Base-by-base conservation (phyloP, 1,140 invertebrate species). In the Halotydeus destructor region DNA sequence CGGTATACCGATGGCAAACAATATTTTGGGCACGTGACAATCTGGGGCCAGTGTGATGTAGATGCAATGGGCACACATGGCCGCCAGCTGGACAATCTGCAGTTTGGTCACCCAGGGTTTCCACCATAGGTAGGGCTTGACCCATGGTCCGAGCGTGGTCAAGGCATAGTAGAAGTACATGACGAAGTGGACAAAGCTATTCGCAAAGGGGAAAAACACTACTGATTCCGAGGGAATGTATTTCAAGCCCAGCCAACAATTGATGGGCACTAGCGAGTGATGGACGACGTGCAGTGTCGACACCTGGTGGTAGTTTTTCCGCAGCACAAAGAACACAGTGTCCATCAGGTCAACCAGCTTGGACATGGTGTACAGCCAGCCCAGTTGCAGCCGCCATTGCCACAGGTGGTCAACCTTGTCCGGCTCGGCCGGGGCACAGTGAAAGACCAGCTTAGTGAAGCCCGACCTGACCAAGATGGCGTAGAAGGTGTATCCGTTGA, bases 321-420 rank as follows among this genome's bases (percentile, higher is more conserved):
- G 64, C 24, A 81, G 53, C 2, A 72, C 63, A 48, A 72, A 72
- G 44, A 72, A 63, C 30, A 66, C 81, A 44, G 86, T 93, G 61
- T 96, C 86, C 12, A 81, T 72, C 60, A 94, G 89, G 66, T 96
- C 88, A 9, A 84, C 78, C 50, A 86, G 70, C 62, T 96, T 96
- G 34, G 85, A 91, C 59, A 93, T 76, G 62, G 91, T 94, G 60
- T 93, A 94, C 68, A 43, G 30, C 14, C 45, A 52, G 18, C 22
- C 19, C 12, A 46, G 4, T 2, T 5, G 5, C 9, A 28, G 22
- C 12, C 12, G 26, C 8, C 25, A 19, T 21, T n/a, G 5, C 16
- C n/a, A n/a, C n/a, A n/a, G n/a, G n/a, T n/a, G n/a, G n/a, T n/a
- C n/a, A n/a, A n/a, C n/a, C n/a, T n/a, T n/a, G n/a, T n/a, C n/a